Conservation (phyloP, 2,797 vertebrate species). For the Bovichtus variegatus region DNA sequence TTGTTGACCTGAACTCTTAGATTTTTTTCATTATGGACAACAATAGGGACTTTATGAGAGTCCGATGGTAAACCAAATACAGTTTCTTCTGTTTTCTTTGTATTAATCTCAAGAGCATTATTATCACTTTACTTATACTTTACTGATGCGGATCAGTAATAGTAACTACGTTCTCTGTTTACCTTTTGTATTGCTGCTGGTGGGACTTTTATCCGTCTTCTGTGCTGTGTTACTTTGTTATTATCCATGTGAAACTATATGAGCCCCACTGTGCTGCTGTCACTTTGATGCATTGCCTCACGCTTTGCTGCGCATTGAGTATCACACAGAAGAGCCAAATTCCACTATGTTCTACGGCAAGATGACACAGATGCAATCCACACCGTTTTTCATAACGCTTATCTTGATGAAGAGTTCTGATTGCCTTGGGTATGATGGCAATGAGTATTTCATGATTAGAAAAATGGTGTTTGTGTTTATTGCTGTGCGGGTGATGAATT, state of each 20-base stretch:
- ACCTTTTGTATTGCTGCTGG: too few species aligned
- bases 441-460: slow-evolving; percentile 59
- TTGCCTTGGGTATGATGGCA: slow-evolving; percentile 16
- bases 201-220: background rate
- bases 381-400: slow-evolving; percentile 39
- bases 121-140: too few species aligned
- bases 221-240: slow-evolving; percentile 32
- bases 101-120: too few species aligned
- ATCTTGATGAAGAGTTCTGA: slow-evolving; percentile 44
- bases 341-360: slow-evolving; percentile 22
- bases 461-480: slow-evolving; percentile 35
- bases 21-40: too few species aligned
- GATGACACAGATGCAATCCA: slow-evolving; percentile 32
- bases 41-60: too few species aligned
- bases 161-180: too few species aligned
- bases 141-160: too few species aligned
- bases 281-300: slow-evolving; percentile 61
- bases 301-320: slow-evolving; percentile 51
- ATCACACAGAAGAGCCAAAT: slow-evolving; percentile 42
- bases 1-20: too few species aligned
- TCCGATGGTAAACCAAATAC: too few species aligned
- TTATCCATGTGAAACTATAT: slow-evolving; percentile 16
- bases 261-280: slow-evolving; percentile 42
- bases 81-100: too few species aligned
- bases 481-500: slow-evolving; percentile 56